phyloP scores from a whole-genome alignment of 2,797 vertebrate genomes.

The Rhabdomys pumilio region DNA sequence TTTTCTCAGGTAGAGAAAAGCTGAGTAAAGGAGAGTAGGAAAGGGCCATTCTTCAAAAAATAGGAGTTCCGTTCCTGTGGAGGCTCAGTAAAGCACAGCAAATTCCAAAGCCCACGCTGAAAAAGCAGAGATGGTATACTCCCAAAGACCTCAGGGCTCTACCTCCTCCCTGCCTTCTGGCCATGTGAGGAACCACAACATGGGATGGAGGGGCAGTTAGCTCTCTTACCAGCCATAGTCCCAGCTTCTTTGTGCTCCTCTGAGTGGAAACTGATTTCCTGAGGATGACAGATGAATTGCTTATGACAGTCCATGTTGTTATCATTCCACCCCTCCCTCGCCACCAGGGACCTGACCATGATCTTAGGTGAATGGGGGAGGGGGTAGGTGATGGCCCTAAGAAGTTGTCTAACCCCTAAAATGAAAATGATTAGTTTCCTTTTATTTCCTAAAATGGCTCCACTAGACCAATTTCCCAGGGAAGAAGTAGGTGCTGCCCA shows the following conservation, averaged over 20 bases:
- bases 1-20: not conserved
- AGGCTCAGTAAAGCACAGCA: not conserved
- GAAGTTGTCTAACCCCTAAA: not conserved
- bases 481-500: not conserved
- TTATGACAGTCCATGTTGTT: not conserved
- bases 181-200: fast-evolving
- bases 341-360: fast-evolving
- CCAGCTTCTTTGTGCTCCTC: not conserved
- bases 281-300: not conserved
- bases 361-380: not conserved
- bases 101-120: not conserved
- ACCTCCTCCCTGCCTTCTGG: too few species aligned
- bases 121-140: not conserved
- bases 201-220: not conserved
- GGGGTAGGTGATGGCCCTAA: not conserved
- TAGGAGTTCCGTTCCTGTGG: not conserved
- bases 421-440: not conserved
- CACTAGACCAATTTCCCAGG: not conserved
- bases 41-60: not conserved
- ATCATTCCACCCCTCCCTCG: fast-evolving
- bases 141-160: not conserved
- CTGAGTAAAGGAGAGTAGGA: not conserved
- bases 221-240: conserved; percentile 79
- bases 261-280: not conserved
- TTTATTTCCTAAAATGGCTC: not conserved